These are phyloP conservation scores for Melanogrammus aeglefinus DNA, from an alignment of 2,797 vertebrate species.

Conservation along the genomic window DNA sequence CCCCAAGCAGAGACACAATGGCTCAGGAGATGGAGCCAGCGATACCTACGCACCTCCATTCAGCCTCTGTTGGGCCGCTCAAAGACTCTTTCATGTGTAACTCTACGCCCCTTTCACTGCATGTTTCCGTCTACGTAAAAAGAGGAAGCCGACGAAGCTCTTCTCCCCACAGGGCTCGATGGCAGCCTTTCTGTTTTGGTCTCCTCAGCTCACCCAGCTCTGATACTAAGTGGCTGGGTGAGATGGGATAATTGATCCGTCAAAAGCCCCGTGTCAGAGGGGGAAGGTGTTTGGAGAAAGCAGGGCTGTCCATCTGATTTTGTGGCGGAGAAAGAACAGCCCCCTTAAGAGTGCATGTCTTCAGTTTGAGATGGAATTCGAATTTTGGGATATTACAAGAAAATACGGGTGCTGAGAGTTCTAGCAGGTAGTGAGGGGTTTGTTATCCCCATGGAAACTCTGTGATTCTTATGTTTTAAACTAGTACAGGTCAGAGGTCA, in stretches of 20 bases:
- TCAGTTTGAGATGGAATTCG: too few relatives aligned
- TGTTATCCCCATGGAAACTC: too few relatives aligned
- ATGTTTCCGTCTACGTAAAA: conserved; percentile 40
- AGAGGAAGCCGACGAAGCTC: conserved; percentile 34
- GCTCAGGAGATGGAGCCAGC: conserved; percentile 45
- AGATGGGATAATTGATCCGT: conserved; percentile 55
- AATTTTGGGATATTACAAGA: too few relatives aligned
- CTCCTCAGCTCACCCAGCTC: conserved; percentile 16
- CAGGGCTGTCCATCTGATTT: conserved; percentile 39
- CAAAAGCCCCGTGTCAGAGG: conserved; percentile 47
- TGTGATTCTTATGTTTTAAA: too few relatives aligned
- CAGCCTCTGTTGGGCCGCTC: conserved; percentile 49
- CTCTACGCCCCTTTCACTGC: conserved; percentile 48
- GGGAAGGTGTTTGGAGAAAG: conserved; percentile 28
- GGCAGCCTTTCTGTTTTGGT: conserved; percentile 17
- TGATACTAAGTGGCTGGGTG: conserved; percentile 24
- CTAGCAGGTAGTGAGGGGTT: too few relatives aligned
- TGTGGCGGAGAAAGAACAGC: conserved; percentile 14
- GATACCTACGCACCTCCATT: conserved; percentile 55
- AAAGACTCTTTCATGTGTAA: conserved; percentile 62
- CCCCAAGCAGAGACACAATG: conserved; percentile 50
- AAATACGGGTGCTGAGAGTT: too few relatives aligned
- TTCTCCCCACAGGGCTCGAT: conserved; percentile 34
- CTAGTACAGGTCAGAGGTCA: too few relatives aligned
- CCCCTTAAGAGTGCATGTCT: not conserved